Evolutionary conservation across 2,113 vertebrate genomes (phyloP).

Genomic region (Chunga burmeisteri): DNA sequence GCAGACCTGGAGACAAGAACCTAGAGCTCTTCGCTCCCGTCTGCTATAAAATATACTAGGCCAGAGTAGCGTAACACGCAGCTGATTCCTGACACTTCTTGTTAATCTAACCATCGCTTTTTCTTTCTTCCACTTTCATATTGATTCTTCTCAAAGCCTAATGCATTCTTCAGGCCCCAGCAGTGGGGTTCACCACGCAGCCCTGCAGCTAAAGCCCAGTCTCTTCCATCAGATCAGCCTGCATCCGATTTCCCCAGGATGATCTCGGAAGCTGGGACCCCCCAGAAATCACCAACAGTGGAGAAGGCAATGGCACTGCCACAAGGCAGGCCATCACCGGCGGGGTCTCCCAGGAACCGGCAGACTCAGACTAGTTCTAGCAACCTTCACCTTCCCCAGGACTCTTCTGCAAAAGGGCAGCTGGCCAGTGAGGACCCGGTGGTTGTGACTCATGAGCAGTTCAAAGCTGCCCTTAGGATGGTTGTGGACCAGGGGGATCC

Average conservation of each 20-base stretch:
- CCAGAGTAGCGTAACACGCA: too few relatives aligned
- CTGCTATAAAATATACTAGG: background rate
- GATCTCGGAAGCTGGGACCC: constrained; percentile 62
- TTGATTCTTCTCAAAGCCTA: constrained; percentile 49
- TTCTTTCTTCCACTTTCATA: background rate
- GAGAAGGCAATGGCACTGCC: constrained; percentile 32
- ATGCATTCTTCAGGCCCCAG: constrained; percentile 65
- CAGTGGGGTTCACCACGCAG: constrained; percentile 65
- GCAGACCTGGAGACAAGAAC: background rate
- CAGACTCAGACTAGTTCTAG: constrained; percentile 90
- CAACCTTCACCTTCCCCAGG: constrained; percentile 84
- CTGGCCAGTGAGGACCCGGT: constrained; percentile 78
- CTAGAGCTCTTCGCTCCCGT: background rate
- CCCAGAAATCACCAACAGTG: constrained; percentile 58
- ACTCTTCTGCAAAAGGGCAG: constrained; percentile 75
- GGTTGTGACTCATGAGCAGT: constrained; percentile 94
- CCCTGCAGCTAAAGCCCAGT: constrained; percentile 76
- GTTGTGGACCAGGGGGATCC: constrained; percentile 97
- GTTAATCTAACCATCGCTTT: background rate
- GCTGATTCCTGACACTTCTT: background rate
- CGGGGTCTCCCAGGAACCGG: constrained; percentile 87
- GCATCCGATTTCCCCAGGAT: constrained; percentile 58
- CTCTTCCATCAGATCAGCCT: constrained; percentile 73
- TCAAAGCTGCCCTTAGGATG: constrained; percentile 96
- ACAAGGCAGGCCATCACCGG: constrained; percentile 89